Percentiles rank a stretch among this genome's conserved stretches.
These are phyloP conservation scores for Hiodon tergisus DNA, from an alignment of 2,113 vertebrate genomes.

Conservation along the genomic window DNA sequence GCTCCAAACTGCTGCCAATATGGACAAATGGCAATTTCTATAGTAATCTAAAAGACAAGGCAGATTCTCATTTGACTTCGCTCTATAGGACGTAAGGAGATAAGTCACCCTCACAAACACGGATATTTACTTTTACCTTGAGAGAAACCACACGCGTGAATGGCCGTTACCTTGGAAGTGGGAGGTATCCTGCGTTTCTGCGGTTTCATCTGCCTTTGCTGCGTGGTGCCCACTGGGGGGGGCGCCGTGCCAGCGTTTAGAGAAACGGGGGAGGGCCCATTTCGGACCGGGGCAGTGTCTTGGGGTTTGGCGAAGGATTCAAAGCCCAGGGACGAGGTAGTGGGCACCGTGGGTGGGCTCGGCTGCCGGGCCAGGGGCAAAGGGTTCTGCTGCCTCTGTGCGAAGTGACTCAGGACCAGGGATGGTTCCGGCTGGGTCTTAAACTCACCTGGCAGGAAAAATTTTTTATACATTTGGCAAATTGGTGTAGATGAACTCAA, in stretches of 20 bases:
- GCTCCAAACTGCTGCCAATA: no score
- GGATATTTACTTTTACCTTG: neutral
- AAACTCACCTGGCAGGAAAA: constrained; percentile 67
- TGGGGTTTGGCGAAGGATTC: constrained; percentile 66
- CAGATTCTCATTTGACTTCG: no score
- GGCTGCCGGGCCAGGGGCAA: constrained; percentile 49
- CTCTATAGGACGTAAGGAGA: no score
- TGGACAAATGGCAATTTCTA: no score
- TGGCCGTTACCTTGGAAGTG: constrained; percentile 73
- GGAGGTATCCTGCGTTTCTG: constrained; percentile 76
- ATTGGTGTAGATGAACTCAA: neutral
- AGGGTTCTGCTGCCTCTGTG: constrained; percentile 73
- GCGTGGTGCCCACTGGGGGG: constrained; percentile 62
- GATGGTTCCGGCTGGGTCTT: constrained; percentile 92
- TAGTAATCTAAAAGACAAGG: no score
- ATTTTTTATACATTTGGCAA: neutral
- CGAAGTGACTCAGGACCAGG: constrained; percentile 84
- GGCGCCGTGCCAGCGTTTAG: constrained; percentile 58
- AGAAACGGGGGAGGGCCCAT: constrained; percentile 52
- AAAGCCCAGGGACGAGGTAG: constrained; percentile 64
- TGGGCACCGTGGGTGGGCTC: constrained; percentile 53
- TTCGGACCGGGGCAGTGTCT: constrained; percentile 53
- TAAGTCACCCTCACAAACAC: neutral
- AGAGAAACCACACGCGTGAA: neutral
- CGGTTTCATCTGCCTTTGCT: constrained; percentile 78